Evolutionary conservation across 2,113 vertebrate species (phyloP), one percentile per base, ranked within the genome.

Genomic region (Cepphus grylle): DNA sequence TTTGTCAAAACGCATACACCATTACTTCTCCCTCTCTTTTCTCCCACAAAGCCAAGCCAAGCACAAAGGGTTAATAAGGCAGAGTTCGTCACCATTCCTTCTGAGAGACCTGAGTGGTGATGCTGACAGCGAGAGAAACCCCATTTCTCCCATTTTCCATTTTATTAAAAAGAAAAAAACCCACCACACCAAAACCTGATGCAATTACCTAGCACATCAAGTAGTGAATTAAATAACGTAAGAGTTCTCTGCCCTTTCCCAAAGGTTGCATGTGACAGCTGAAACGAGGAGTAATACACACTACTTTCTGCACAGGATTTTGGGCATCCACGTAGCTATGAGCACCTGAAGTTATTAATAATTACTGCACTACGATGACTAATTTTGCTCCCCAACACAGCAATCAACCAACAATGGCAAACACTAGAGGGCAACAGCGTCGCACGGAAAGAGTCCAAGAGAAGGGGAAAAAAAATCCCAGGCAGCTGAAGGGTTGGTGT

Each of bases 361-460:
- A 74, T 80, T 25, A 29, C 81, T 26, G 71, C 71, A 32, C 52
- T n/a, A 61, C 73, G 65, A 83, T 11, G 81, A 14, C 66, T 90
- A 15, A 83, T 70, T 97, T 36, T 56, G 81, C 5, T 15, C n/a
- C 86, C 32, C 73, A 18, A 15, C 87, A 52, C 36, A 45, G 74
- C 70, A 23, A 71, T 3, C 88, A n/a, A 52, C 53, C 73, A 2
- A 63, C 11, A 49, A 3, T 91, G n/a, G 4, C 73, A 83, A 79
- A 94, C 98, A 84, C 97, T 96, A 98, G 98, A 98, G 98, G 98
- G 98, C 98, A 97, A 97, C 96, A 95, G 95, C 29, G 97, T 79
- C 92, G 70, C 97, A 91, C n/a, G 15, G 50, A 89, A 82, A 45
- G 61, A 66, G 25, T 2, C 78, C 8, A 4, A 9, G 3, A 63